phyloP scores from a whole-genome alignment of 2,888 invertebrate species.

The Willowsia nigromaculata region DNA sequence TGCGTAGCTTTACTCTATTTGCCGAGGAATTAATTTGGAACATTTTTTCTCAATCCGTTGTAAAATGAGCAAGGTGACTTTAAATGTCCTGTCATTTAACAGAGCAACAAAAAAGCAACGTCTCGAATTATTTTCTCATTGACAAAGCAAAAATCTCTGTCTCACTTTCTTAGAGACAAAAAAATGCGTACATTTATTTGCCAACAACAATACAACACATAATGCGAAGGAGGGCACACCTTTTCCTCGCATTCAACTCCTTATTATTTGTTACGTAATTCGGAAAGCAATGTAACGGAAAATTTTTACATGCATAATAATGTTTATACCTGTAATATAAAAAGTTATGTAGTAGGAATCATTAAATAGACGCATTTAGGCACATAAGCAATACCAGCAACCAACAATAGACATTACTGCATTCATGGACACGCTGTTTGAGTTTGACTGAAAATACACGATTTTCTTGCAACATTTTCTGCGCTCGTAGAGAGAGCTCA shows the following conservation, averaged over 20 bases:
- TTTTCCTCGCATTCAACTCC: conserved; percentile 13
- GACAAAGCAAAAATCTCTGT: background rate
- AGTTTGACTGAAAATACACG: background rate
- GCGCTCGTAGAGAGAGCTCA: too few species aligned
- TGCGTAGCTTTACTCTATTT: too few species aligned
- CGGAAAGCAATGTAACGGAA: conserved; percentile 15
- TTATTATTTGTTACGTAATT: background rate
- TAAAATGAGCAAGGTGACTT: background rate
- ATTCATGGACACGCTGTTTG: background rate
- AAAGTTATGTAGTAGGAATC: too few species aligned
- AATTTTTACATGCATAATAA: background rate
- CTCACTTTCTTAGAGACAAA: background rate
- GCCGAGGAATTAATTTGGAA: too few species aligned
- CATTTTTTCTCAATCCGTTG: too few species aligned
- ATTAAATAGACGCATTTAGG: too few species aligned
- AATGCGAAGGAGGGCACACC: conserved; percentile 1
- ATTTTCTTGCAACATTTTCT: background rate
- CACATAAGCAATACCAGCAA: background rate
- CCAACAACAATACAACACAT: background rate
- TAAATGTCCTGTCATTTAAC: background rate
- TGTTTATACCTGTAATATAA: background rate
- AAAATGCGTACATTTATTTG: background rate
- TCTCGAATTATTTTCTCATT: background rate
- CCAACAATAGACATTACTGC: background rate
- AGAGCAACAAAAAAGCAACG: background rate